phyloP scores from a whole-genome alignment of 2,113 vertebrate genomes.

The Arothron firmamentum region DNA sequence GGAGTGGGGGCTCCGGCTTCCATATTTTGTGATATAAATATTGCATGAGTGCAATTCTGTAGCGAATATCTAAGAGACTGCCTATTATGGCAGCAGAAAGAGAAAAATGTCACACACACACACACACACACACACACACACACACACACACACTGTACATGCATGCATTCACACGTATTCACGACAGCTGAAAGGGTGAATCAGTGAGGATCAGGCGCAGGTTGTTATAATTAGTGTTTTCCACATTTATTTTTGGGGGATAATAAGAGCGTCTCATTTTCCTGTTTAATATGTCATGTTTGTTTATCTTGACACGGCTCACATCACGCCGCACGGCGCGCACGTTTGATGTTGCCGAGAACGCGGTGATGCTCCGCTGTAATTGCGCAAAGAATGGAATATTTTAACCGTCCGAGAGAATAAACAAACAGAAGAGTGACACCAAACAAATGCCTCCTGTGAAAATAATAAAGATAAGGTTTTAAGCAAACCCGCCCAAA shows the following conservation, averaged over 20 bases:
- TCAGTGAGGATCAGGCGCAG: conserved; percentile 50
- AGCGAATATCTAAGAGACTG: conserved; percentile 77
- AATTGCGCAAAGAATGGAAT: conserved; percentile 61
- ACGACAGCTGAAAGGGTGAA: conserved; percentile 37
- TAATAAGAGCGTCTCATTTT: conserved; percentile 64
- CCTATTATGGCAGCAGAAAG: conserved; percentile 71
- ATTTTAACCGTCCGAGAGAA: conserved; percentile 41
- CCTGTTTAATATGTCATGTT: conserved; percentile 67
- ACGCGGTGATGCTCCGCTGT: conserved; percentile 41
- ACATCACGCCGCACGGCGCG: conserved; percentile 31
- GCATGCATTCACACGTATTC: conserved; percentile 6
- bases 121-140: conserved; percentile 6
- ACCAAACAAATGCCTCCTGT: not conserved
- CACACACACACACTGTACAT: conserved; percentile 15
- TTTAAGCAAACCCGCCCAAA: too few species aligned
- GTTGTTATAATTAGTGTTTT: conserved; percentile 70
- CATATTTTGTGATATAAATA: conserved; percentile 82
- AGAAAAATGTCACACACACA: conserved; percentile 60
- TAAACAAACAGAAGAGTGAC: conserved; percentile 24
- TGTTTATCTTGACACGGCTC: conserved; percentile 62
- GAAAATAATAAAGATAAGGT: too few species aligned
- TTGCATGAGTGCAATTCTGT: conserved; percentile 80
- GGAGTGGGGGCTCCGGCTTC: conserved; percentile 71
- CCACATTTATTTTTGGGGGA: conserved; percentile 59
- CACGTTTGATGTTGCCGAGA: conserved; percentile 43